A percentile compares a stretch with the other conserved stretches of the same genome.
phyloP scores from a whole-genome alignment of 2,888 invertebrate species.

The Cosmia trapezina region DNA sequence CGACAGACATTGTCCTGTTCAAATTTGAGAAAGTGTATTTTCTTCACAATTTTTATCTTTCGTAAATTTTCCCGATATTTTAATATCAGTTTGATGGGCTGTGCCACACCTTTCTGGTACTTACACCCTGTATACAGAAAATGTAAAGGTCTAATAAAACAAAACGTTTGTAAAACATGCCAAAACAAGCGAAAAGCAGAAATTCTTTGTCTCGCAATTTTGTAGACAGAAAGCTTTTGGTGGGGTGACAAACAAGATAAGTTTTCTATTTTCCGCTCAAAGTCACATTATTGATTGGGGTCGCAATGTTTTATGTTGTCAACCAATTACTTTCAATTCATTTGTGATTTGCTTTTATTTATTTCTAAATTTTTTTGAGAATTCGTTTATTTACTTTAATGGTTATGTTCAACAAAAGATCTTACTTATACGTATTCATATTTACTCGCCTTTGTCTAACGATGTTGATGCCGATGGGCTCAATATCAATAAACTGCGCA shows the following conservation, averaged over 20 bases:
- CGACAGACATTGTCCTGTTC: too few species aligned
- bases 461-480: background rate
- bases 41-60: too few species aligned
- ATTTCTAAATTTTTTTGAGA: conserved; percentile 8
- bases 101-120: too few species aligned
- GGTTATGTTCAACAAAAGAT: background rate
- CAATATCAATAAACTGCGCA: background rate
- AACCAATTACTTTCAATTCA: conserved; percentile 35
- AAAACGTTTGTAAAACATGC: conserved; percentile 16
- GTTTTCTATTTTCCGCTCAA: conserved; percentile 41
- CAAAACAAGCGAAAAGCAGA: conserved; percentile 13
- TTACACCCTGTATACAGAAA: too few species aligned
- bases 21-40: too few species aligned
- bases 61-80: too few species aligned
- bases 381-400: background rate
- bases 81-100: too few species aligned
- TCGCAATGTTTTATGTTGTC: conserved; percentile 8
- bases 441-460: background rate
- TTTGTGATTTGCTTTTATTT: background rate
- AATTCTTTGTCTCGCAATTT: conserved; percentile 42
- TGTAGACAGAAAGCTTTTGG: conserved; percentile 31
- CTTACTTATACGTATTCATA: too few species aligned
- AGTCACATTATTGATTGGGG: conserved; percentile 47
- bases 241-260: conserved; percentile 49
- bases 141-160: conserved; percentile 12